These are phyloP conservation scores for Glossophaga mutica DNA, from an alignment of 2,797 vertebrate genomes.

Conservation along the genomic window DNA sequence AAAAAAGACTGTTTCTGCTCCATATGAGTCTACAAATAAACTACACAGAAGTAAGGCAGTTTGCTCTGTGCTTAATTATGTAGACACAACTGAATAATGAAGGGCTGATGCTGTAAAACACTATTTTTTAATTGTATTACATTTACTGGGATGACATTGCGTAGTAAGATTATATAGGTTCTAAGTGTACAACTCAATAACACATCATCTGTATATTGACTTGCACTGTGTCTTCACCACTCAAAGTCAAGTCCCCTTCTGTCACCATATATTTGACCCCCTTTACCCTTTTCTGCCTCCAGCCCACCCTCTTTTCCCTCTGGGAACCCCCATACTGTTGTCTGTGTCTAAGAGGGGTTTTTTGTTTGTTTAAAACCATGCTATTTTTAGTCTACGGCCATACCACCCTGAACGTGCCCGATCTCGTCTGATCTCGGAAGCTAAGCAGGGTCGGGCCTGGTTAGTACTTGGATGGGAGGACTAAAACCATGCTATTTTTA, in stretches of 20 bases:
- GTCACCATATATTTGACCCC: not conserved
- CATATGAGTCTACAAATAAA: slow-evolving; percentile 44
- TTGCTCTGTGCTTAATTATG: slow-evolving; percentile 15
- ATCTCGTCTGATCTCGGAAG: too few species aligned
- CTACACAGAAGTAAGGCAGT: not conserved
- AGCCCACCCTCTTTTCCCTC: not conserved
- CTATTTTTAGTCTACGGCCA: too few species aligned
- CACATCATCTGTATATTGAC: not conserved
- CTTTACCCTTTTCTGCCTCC: not conserved
- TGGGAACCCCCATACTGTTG: not conserved
- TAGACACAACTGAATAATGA: slow-evolving; percentile 31
- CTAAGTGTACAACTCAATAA: not conserved
- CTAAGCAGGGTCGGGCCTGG: too few species aligned
- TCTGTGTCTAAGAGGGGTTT: not conserved
- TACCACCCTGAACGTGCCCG: too few species aligned
- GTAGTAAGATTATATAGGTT: not conserved
- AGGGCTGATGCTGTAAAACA: slow-evolving; percentile 33
- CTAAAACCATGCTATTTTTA: slow-evolving; percentile 58
- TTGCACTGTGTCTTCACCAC: not conserved
- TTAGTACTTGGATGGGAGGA: too few species aligned
- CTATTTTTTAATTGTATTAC: slow-evolving; percentile 11
- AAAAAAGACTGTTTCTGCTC: slow-evolving; percentile 46
- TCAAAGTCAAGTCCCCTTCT: not conserved
- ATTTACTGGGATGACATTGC: not conserved
- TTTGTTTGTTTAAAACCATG: not conserved